Evolutionary conservation across 2,888 invertebrate species (phyloP).

Genomic region (Quadroppia sp.): DNA sequence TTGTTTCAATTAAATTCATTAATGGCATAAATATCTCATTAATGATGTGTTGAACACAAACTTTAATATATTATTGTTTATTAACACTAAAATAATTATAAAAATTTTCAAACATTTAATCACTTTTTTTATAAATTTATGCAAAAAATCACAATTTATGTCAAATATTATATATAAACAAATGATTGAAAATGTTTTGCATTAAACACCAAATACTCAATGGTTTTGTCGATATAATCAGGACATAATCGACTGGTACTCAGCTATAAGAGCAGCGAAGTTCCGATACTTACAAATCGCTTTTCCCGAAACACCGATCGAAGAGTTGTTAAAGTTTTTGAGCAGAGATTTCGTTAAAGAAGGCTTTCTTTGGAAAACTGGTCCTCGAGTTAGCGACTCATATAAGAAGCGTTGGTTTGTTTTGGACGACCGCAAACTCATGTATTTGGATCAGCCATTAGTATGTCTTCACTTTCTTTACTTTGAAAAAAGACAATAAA

Average conservation of each 20-base stretch:
- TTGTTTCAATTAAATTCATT: constrained; percentile 27
- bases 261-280: constrained; percentile 76
- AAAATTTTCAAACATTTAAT: not conserved
- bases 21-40: constrained; percentile 23
- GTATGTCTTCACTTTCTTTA: constrained; percentile 52
- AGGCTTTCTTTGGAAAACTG: constrained; percentile 85
- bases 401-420: constrained; percentile 85
- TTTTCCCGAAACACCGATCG: constrained; percentile 60
- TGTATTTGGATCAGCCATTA: constrained; percentile 83
- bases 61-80: constrained; percentile 3
- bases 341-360: constrained; percentile 78
- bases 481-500: constrained; percentile 12
- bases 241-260: constrained; percentile 78
- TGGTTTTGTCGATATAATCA: too few relatives aligned
- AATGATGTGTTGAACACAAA: constrained; percentile 26
- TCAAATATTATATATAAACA: too few relatives aligned
- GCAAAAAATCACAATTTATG: not conserved
- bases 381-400: constrained; percentile 72
- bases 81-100: constrained; percentile 10
- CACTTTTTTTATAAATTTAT: not conserved
- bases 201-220: too few relatives aligned
- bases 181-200: too few relatives aligned
- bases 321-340: constrained; percentile 63
- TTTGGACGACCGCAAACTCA: constrained; percentile 78
- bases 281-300: constrained; percentile 75